Evolutionary conservation across 1,140 invertebrate genomes (phyloP), one percentile per base, ranked within the genome.

Genomic region (Halesus radiatus): DNA sequence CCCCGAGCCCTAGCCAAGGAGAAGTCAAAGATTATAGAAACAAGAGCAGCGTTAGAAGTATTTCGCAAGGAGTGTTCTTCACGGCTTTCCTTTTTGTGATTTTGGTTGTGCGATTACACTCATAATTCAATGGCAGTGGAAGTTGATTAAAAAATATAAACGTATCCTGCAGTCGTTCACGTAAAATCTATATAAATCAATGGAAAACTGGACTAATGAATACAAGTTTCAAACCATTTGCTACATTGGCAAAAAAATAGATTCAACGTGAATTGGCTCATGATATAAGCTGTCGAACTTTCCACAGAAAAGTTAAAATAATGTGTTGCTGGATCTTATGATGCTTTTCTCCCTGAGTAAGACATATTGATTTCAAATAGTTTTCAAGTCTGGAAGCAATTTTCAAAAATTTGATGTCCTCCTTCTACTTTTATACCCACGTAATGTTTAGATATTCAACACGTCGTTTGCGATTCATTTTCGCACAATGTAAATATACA

Each of bases 1-100:
- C 89, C 82, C 88, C 89, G 22, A 85, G 87, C 26, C 82, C 72
- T 37, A 79, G 82, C 80, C 72, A 83, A 80, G 78, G 82, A 76
- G 78, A 84, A 50, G 74, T 82, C 64, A 81, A 83, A 53, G 81
- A 84, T 62, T 81, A 26, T 29, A 54, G 72, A 29, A 74, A 74
- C 54, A 29, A 20, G 23, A 58, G 72, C n/a, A 56, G 23, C 18
- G 20, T 72, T 3, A 52, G 18, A 50, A 32, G 16, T n/a, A 6
- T 10, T 8, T 72, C 68, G 4, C 18, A 15, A 22, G 32, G 8
- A 22, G 45, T 23, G 53, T 72, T 52, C 16, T 29, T 26, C 10
- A 10, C 62, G 16, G 26, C 26, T 23, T 18, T 72, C 6, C 52
- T 72, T 50, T 26, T 64, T 10, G 15, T 29, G 23, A 15, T 72